Base-by-base conservation (phyloP, 2,797 vertebrate genomes). In the Sebastes paucispinis region DNA sequence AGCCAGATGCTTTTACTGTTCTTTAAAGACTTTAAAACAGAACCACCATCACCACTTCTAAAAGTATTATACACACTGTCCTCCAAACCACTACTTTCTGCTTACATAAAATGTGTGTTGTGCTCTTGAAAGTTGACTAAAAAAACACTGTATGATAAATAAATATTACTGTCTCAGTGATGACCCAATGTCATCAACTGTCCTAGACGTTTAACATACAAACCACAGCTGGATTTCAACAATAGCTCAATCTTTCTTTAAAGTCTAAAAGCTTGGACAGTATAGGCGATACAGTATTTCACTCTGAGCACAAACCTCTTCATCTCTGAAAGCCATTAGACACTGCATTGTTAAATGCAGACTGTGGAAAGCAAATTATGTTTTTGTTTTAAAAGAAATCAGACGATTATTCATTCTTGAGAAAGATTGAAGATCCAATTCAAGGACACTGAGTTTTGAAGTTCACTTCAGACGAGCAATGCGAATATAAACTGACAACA, bases 1-100 rank as follows among this genome's bases (percentile, higher is more conserved):
- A 72, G 75, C 43, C 20, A 36, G 32, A 80, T 63, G 74, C 66
- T 81, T 85, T 81, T 73, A 66, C 43, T 66, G 29, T 32, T 81
- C 20, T 69, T 77, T 72, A 60, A 75, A 39, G 22, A 76, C 18
- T 50, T 75, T 73, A 57, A 69, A 73, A 27, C 39, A 43, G 10
- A 63, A 43, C 24, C 34, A 47, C 12, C 57, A 78, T 25, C 14
- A 43, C 60, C 27, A 43, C 59, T 29, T 52, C 13, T 4, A 59
- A 65, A 64, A 31, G 10, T 57, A 27, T 63, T 20, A 59, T 1
- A 24, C 10, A 7, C 50, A 34, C 5, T 47, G 43, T 12, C 55
- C 27, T 31, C 10, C 58, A 69, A 68, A 55, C 14, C 36, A 52
- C 8, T 29, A 16, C 20, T 12, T 27, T 5, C 3, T 34, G 31